phyloP scores from a whole-genome alignment of 2,113 vertebrate genomes.

The Nerophis ophidion region DNA sequence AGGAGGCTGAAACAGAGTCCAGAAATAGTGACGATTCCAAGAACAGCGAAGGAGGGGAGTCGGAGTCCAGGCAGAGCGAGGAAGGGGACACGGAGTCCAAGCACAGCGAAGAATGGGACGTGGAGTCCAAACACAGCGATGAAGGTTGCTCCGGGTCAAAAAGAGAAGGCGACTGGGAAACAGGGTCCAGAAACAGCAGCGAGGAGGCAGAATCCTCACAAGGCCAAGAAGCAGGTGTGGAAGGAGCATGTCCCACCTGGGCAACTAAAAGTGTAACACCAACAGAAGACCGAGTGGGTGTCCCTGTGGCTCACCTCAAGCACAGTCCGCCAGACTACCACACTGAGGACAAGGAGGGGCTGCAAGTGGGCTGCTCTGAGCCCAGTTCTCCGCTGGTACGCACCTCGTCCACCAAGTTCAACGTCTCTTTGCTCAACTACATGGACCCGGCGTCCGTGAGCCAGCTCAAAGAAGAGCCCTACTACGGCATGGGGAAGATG shows the following conservation, averaged over 20 bases:
- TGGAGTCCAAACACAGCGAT: conserved; percentile 65
- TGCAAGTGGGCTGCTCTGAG: conserved; percentile 51
- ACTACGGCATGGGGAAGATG: conserved; percentile 97
- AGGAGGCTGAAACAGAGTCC: conserved; percentile 51
- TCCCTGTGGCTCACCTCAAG: conserved; percentile 48
- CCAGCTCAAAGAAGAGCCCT: conserved; percentile 91
- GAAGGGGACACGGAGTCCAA: conserved; percentile 67
- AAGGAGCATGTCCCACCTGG: conserved; percentile 44
- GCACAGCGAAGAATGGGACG: conserved; percentile 67
- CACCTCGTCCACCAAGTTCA: conserved; percentile 67
- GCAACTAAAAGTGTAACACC: conserved; percentile 9
- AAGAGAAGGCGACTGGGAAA: conserved; percentile 54
- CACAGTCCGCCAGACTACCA: conserved; percentile 54
- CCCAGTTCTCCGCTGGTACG: conserved; percentile 46
- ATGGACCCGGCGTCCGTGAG: conserved; percentile 89
- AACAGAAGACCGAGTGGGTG: conserved; percentile 28
- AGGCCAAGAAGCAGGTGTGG: conserved; percentile 19
- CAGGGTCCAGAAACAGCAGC: conserved; percentile 51
- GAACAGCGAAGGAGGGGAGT: conserved; percentile 63
- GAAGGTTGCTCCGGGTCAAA: conserved; percentile 58
- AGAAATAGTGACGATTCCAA: conserved; percentile 67
- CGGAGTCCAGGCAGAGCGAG: conserved; percentile 59
- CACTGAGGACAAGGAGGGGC: conserved; percentile 51
- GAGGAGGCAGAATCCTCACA: conserved; percentile 57
- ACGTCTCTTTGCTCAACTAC: conserved; percentile 92